Evolutionary conservation across 2,113 vertebrate species (phyloP), one percentile per base, ranked within the genome.

Genomic region (Microtus richardsoni): DNA sequence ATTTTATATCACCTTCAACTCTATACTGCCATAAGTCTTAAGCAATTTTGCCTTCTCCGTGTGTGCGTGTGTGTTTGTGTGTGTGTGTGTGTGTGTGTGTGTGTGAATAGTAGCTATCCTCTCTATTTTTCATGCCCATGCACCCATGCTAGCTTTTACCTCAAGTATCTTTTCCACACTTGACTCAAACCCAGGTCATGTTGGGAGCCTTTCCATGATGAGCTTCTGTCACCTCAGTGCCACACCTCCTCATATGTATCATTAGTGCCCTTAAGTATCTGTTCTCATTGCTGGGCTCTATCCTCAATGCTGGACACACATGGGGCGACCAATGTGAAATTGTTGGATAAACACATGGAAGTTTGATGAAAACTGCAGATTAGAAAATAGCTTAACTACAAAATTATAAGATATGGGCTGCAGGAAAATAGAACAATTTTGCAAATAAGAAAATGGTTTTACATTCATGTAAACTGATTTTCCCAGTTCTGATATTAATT

Each of bases 401-500:
- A 77, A 91, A 78, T 19, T 89, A 36, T 71, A 94, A 44, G 16
- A 91, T 52, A 44, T n/a, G 30, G 47, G 62, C 16, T 54, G 60
- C 0, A 73, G 49, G 85, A 89, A 94, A 92, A 16, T 44, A 62
- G 39, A 89, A 80, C 17, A 75, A 62, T 80, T 95, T 79, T 84
- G 7, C 47, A 94, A 94, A 89, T 86, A 88, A 68, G 73, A 54
- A 92, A 92, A 89, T 78, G 70, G 33, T 4, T 79, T 66, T 79
- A 66, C 36, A 66, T 85, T 52, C 88, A 88, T 62, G 5, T 89
- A 41, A 86, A 75, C 36, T 75, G 13, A 68, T 60, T 93, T 62
- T 86, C 36, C 28, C 47, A 36, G 54, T 73, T 52, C 36, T 89
- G 44, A 33, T 84, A 24, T 71, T 66, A 49, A 47, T 93, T 94